phyloP scores from a whole-genome alignment of 2,888 invertebrate species.

The Phorcus lineatus region DNA sequence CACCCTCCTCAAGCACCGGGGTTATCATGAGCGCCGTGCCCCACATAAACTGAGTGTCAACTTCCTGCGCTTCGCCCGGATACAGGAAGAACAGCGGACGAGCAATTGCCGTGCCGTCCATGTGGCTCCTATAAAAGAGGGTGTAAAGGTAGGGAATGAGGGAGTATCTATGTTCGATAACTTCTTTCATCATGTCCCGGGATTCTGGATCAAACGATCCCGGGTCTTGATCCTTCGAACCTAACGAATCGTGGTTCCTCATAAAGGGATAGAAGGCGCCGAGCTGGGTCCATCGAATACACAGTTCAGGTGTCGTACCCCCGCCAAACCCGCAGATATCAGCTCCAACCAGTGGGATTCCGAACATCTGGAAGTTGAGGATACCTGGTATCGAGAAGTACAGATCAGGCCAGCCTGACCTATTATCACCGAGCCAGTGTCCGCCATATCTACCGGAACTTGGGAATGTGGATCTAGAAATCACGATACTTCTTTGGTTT shows the following conservation, averaged over 20 bases:
- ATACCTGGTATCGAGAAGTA: slow-evolving; percentile 80
- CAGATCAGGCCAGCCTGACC: slow-evolving; percentile 63
- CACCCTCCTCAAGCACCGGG: slow-evolving; percentile 77
- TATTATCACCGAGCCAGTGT: slow-evolving; percentile 72
- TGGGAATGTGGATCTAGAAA: slow-evolving; percentile 77
- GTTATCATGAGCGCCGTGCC: slow-evolving; percentile 85
- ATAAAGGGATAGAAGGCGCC: slow-evolving; percentile 75
- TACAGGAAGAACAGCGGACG: slow-evolving; percentile 70
- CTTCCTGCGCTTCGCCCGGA: slow-evolving; percentile 61
- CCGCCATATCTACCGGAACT: slow-evolving; percentile 66
- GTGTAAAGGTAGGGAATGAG: slow-evolving; percentile 78
- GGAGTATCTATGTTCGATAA: slow-evolving; percentile 72
- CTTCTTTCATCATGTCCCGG: slow-evolving; percentile 74
- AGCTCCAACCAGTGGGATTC: slow-evolving; percentile 72
- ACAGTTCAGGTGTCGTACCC: slow-evolving; percentile 71
- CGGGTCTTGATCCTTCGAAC: slow-evolving; percentile 85
- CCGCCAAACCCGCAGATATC: slow-evolving; percentile 74
- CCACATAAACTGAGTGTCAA: slow-evolving; percentile 87
- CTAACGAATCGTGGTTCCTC: slow-evolving; percentile 71
- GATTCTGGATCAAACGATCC: slow-evolving; percentile 84
- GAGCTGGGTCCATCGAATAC: slow-evolving; percentile 74
- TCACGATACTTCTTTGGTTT: slow-evolving; percentile 77
- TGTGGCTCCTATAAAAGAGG: slow-evolving; percentile 65
- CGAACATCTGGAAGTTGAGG: slow-evolving; percentile 79
- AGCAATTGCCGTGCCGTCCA: slow-evolving; percentile 63